phyloP scores from a whole-genome alignment of 2,888 invertebrate species.

The Lypha dubia region DNA sequence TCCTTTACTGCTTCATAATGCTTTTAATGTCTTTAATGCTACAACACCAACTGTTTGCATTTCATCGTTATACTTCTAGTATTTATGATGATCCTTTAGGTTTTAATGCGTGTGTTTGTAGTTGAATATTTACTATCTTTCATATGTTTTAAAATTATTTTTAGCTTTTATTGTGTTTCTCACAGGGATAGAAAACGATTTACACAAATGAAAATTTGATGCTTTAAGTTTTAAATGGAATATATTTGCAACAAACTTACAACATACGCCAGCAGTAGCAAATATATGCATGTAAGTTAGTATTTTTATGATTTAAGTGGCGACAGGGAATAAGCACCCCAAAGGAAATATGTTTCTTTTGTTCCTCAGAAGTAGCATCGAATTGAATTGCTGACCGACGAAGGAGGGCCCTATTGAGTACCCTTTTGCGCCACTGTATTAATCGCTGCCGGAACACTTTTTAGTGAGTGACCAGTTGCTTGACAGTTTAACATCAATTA shows the following conservation, averaged over 20 bases:
- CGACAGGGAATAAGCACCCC: background rate
- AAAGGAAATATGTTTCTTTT: background rate
- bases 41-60: background rate
- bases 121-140: too few species aligned
- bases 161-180: conserved; percentile 26
- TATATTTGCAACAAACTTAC: conserved; percentile 40
- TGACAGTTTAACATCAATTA: too few species aligned
- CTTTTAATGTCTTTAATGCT: background rate
- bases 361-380: too few species aligned
- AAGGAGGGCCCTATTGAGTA: too few species aligned
- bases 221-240: conserved; percentile 48
- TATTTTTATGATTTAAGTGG: background rate
- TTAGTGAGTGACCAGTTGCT: too few species aligned
- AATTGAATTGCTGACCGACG: too few species aligned
- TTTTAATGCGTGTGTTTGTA: conserved; percentile 5
- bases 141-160: conserved; percentile 45
- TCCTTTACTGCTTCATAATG: conserved; percentile 7
- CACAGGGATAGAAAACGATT: conserved; percentile 48
- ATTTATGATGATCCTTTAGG: conserved; percentile 52
- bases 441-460: too few species aligned
- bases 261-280: conserved; percentile 50
- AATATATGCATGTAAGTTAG: too few species aligned
- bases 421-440: too few species aligned
- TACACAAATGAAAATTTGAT: conserved; percentile 62
- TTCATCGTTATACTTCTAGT: background rate